Conservation (phyloP, 2,888 invertebrate genomes). For the Hypomecis atomaria region DNA sequence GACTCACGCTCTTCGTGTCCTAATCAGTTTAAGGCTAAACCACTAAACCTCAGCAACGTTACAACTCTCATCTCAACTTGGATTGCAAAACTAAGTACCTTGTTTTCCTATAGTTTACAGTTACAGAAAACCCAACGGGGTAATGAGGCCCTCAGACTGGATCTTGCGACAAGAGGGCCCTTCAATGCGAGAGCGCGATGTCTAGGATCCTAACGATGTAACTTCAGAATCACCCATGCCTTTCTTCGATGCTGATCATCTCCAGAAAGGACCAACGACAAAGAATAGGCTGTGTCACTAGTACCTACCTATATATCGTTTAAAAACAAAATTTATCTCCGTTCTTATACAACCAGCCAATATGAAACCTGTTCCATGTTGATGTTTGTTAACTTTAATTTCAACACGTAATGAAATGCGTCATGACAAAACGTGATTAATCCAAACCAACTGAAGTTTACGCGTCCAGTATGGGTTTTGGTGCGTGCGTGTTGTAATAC, state of each 20-base stretch:
- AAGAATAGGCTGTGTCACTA: too few relatives aligned
- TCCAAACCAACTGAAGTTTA: conserved; percentile 10
- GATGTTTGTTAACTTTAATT: conserved; percentile 4
- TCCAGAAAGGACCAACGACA: not conserved
- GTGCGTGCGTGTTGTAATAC: conserved; percentile 28
- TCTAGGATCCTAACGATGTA: conserved; percentile 56
- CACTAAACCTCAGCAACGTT: conserved; percentile 15
- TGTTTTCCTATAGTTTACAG: conserved; percentile 22
- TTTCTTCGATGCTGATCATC: conserved; percentile 13
- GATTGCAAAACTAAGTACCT: conserved; percentile 8
- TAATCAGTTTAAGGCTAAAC: conserved; percentile 16
- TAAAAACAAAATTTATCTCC: not conserved
- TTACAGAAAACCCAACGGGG: conserved; percentile 47
- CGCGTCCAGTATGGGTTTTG: conserved; percentile 28
- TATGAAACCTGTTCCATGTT: not conserved
- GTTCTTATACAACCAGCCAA: not conserved
- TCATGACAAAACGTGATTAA: conserved; percentile 14
- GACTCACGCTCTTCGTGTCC: conserved; percentile 13
- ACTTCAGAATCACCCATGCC: conserved; percentile 51
- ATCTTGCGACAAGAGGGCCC: conserved; percentile 46
- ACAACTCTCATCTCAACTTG: conserved; percentile 19
- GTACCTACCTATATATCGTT: too few relatives aligned
- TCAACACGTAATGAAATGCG: not conserved
- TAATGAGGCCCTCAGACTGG: conserved; percentile 54
- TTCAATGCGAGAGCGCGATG: conserved; percentile 48